Conservation (phyloP, 2,113 vertebrate species). For the Xyliphius kryptos region DNA sequence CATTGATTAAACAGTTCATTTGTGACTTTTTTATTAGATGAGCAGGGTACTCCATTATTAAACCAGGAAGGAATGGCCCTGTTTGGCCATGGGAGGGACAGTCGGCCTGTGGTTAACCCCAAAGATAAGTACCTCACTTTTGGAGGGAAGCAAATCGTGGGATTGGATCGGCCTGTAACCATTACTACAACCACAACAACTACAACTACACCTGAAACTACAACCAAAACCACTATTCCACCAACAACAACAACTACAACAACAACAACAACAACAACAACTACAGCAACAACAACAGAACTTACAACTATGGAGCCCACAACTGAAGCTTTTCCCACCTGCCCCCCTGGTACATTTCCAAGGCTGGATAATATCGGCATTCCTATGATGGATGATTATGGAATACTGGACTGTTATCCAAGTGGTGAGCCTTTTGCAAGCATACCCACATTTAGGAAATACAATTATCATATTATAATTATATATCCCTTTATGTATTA, state of each 20-base stretch:
- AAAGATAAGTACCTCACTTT: slow-evolving; percentile 87
- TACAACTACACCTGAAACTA: slow-evolving; percentile 58
- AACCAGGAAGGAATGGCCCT: slow-evolving; percentile 87
- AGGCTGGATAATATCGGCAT: slow-evolving; percentile 75
- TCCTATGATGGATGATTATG: slow-evolving; percentile 63
- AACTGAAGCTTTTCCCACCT: slow-evolving; percentile 67
- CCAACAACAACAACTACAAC: slow-evolving; percentile 58
- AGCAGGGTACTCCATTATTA: slow-evolving; percentile 82
- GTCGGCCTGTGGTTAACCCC: slow-evolving; percentile 82
- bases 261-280: no score
- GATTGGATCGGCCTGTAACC: slow-evolving; percentile 73
- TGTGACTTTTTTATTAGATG: slow-evolving; percentile 69
- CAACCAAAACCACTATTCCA: slow-evolving; percentile 53
- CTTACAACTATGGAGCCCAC: no score
- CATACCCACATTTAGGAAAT: no score
- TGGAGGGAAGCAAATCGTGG: slow-evolving; percentile 87
- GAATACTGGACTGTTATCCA: slow-evolving; percentile 76
- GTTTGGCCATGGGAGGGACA: slow-evolving; percentile 85
- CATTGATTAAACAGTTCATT: background rate
- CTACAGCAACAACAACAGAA: slow-evolving; percentile 61
- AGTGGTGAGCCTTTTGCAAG: slow-evolving; percentile 71
- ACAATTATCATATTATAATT: no score
- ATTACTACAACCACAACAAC: slow-evolving; percentile 59
- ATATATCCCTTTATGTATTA: no score
- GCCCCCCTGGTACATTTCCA: slow-evolving; percentile 78